Evolutionary conservation across 1,140 invertebrate species (phyloP), one percentile per base, ranked within the genome.

Genomic region (Cylas formicarius): DNA sequence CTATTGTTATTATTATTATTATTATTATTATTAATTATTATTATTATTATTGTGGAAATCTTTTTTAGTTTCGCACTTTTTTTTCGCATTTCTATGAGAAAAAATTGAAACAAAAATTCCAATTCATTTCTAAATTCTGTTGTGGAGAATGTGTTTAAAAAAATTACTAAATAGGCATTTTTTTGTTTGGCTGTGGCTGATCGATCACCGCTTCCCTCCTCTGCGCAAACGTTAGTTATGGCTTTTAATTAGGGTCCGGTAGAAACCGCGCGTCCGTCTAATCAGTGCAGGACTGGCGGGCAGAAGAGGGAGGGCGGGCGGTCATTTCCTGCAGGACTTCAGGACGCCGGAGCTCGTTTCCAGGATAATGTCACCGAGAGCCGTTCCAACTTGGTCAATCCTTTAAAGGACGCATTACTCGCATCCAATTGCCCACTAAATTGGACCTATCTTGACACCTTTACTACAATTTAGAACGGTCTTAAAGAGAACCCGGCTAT

Each of bases 361-460:
- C 55, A 52, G 52, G 56, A 60, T 62, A 61, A 62, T 59, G 58
- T 56, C 57, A 50, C 44, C n/a, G 48, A 50, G 55, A 52, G 49
- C 57, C 60, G 55, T 57, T 55, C 44, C 52, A 56, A 62, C 22
- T 58, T 53, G 56, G 55, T 57, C 61, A 57, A 61, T 62, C 62
- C 60, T 64, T 62, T 64, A 57, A 59, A 61, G 57, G 57, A 53
- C 55, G 55, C 61, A 58, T 65, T 65, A 65, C 61, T 61, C 58
- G 58, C 56, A 58, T 63, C 55, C 58, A 62, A 65, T 63, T 59
- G 62, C 56, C 58, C 61, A 58, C 54, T 65, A 65, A 65, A 65
- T 65, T 63, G 60, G 52, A 56, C 44, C 62, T 65, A 65, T 65
- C 62, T 65, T 63, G 62, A 62, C 62, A 65, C 62, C 61, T 65